These are phyloP conservation scores for Stichopus horrens DNA, from an alignment of 53 echinoderm and acorn worm genomes.

Conservation along the genomic window DNA sequence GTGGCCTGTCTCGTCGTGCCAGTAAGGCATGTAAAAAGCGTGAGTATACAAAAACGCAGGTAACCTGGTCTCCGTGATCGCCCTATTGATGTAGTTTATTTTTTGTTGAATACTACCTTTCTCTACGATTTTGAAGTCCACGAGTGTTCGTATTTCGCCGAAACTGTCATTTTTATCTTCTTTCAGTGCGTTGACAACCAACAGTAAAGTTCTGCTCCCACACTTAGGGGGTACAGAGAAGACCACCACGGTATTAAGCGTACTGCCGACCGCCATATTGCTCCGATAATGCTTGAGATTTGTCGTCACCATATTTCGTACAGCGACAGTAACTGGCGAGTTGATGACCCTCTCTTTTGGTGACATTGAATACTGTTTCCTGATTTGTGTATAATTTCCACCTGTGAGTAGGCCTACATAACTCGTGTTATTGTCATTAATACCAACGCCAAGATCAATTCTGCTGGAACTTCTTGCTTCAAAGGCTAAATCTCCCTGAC, in stretches of 20 bases:
- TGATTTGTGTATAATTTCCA: no score
- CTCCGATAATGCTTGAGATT: no score
- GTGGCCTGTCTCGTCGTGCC: neutral
- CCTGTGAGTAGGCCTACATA: no score
- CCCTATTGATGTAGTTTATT: constrained; percentile 4
- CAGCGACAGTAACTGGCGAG: no score
- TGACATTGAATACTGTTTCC: no score
- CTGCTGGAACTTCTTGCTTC: neutral
- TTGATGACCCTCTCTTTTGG: no score
- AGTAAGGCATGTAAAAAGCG: neutral
- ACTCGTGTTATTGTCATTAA: neutral
- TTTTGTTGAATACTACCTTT: constrained; percentile 19
- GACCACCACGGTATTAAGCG: neutral
- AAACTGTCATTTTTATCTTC: neutral
- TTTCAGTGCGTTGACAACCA: neutral
- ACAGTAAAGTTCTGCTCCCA: neutral
- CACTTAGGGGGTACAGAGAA: constrained; percentile 21
- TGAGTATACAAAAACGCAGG: constrained; percentile 10
- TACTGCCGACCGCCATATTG: no score
- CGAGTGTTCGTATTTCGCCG: constrained; percentile 11
- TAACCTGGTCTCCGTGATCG: neutral
- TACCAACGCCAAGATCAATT: neutral
- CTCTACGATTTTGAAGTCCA: constrained; percentile 8
- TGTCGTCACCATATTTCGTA: no score
- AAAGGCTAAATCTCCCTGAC: neutral